These are phyloP conservation scores for Neocrepidodera transversa DNA, from an alignment of 2,888 invertebrate species.

Conservation along the genomic window DNA sequence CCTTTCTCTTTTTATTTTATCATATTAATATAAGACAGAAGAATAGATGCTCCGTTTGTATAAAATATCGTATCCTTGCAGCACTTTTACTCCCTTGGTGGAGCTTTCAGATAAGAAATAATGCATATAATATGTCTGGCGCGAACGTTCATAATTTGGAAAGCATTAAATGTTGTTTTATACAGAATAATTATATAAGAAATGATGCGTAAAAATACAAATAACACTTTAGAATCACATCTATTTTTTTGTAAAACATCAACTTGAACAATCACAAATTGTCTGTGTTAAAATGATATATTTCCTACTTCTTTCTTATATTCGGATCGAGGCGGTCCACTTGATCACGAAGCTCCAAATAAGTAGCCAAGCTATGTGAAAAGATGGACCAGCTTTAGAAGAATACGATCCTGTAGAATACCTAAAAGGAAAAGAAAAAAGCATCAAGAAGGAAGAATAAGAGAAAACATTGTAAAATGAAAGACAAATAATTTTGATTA, in stretches of 20 bases:
- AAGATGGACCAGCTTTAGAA: background rate
- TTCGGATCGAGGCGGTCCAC: conserved; percentile 5
- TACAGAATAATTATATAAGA: no score
- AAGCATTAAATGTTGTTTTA: background rate
- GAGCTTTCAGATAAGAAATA: background rate
- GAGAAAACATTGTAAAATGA: no score
- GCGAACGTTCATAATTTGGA: background rate
- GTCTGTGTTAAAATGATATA: conserved; percentile 1
- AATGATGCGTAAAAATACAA: no score
- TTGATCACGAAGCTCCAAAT: conserved; percentile 25
- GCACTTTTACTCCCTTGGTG: background rate
- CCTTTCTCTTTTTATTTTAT: conserved; percentile 11
- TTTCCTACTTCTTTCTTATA: conserved; percentile 11
- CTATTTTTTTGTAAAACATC: conserved; percentile 11
- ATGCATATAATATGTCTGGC: conserved; percentile 14
- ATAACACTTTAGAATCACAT: no score
- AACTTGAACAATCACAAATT: conserved; percentile 15
- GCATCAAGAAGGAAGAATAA: no score
- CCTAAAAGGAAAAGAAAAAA: no score
- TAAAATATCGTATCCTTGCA: conserved; percentile 15
- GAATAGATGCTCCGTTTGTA: conserved; percentile 22
- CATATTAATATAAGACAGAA: conserved; percentile 13
- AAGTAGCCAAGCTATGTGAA: conserved; percentile 29
- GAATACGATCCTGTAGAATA: conserved; percentile 4
- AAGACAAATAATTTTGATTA: no score